A percentile compares a stretch with the other conserved stretches of the same genome.
Conservation (phyloP, 1,140 invertebrate genomes). For the Streblospio benedicti region DNA sequence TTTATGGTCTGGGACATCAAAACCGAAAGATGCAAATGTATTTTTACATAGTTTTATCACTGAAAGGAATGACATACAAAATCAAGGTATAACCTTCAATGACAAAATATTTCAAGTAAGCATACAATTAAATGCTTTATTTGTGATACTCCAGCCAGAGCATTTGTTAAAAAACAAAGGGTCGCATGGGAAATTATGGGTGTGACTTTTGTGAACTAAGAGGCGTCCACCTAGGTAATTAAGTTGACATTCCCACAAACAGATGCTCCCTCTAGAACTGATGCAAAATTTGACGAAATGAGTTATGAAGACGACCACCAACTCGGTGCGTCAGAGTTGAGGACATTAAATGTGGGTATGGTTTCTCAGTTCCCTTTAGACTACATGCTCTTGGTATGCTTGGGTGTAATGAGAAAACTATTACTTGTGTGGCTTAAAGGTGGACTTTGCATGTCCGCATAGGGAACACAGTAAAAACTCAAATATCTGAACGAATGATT, state of each 20-base stretch:
- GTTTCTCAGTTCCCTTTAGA: conserved; percentile 1
- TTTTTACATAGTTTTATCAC: not conserved
- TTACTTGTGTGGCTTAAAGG: no score
- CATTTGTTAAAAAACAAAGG: not conserved
- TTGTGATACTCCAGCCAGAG: conserved; percentile 7
- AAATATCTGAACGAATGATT: not conserved
- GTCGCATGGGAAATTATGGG: not conserved
- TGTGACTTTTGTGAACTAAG: conserved; percentile 1
- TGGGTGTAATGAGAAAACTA: conserved; percentile 4
- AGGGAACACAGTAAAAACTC: no score
- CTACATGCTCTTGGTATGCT: conserved; percentile 13
- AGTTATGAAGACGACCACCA: not conserved
- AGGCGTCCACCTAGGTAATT: not conserved
- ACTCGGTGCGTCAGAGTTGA: not conserved
- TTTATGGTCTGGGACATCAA: conserved; percentile 2
- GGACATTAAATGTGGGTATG: not conserved
- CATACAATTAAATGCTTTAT: not conserved
- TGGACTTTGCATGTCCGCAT: no score
- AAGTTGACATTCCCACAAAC: not conserved
- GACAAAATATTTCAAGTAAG: not conserved
- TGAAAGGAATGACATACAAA: not conserved
- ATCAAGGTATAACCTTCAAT: not conserved
- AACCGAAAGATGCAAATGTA: not conserved
- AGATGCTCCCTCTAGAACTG: not conserved
- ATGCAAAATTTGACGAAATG: not conserved